Evolutionary conservation across 1,140 invertebrate species (phyloP).

Genomic region (Frieseomelitta varia): DNA sequence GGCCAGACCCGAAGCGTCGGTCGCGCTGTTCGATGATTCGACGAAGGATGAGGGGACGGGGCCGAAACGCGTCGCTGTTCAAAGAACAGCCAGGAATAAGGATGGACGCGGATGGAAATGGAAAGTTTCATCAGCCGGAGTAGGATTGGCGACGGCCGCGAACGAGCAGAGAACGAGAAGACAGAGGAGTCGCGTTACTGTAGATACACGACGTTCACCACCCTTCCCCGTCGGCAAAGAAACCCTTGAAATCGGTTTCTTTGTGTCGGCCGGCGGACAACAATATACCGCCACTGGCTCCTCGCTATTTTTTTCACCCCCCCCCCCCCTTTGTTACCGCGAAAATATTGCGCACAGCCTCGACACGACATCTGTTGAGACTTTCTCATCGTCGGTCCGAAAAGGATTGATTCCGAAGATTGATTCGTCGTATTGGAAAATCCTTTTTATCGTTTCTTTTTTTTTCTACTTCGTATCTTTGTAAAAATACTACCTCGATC

Average conservation of each 20-base stretch:
- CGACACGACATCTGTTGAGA: not conserved
- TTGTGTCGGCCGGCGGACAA: conserved; percentile 53
- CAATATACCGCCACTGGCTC: conserved; percentile 24
- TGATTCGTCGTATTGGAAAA: not conserved
- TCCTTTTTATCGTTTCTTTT: too few relatives aligned
- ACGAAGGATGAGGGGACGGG: not conserved
- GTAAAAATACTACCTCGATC: too few relatives aligned
- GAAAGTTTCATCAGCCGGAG: conserved; percentile 71
- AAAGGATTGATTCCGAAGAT: not conserved
- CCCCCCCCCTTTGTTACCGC: not conserved
- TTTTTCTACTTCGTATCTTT: too few relatives aligned
- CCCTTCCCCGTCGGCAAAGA: conserved; percentile 16
- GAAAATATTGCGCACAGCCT: conserved; percentile 20
- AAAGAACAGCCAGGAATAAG: conserved; percentile 27
- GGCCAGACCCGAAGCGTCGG: not conserved
- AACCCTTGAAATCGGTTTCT: conserved; percentile 55
- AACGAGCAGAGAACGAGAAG: not conserved
- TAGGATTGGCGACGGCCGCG: conserved; percentile 55
- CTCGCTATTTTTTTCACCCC: not conserved
- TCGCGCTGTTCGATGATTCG: conserved; percentile 1
- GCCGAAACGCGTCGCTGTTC: not conserved
- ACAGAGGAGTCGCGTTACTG: not conserved
- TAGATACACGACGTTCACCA: conserved; percentile 11
- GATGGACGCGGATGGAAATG: conserved; percentile 67
- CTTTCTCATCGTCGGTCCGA: too few relatives aligned